These are phyloP conservation scores for Pluvialis apricaria DNA, from an alignment of 2,113 vertebrate genomes.

Conservation along the genomic window DNA sequence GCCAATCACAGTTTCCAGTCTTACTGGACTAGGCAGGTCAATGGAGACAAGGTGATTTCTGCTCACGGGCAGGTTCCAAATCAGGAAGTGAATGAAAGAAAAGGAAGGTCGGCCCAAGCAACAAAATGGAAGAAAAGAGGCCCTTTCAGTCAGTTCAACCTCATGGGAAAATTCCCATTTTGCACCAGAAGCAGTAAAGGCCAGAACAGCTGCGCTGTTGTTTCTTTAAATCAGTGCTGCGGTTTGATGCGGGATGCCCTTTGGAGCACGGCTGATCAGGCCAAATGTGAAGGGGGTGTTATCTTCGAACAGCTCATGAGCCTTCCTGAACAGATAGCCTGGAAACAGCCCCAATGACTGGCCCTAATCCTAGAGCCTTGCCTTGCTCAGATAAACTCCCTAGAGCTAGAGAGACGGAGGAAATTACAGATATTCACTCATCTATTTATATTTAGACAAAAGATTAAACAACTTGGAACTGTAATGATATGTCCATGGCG, in stretches of 20 bases:
- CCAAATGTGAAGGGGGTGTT: neutral
- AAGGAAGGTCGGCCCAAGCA: neutral
- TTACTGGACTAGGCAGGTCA: neutral
- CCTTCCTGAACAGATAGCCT: conserved; percentile 33
- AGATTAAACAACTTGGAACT: conserved; percentile 54
- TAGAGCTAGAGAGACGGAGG: neutral
- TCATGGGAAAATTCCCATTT: neutral
- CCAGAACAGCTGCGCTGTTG: neutral
- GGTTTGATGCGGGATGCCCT: conserved; percentile 6
- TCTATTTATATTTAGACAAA: conserved; percentile 63
- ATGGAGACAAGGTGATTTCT: neutral
- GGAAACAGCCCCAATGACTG: neutral
- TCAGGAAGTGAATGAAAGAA: neutral
- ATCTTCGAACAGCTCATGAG: conserved; percentile 35
- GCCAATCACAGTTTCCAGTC: neutral
- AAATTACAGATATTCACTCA: conserved; percentile 63
- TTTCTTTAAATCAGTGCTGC: neutral
- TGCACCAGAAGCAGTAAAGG: neutral
- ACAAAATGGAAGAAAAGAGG: neutral
- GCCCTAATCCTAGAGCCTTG: conserved; percentile 37
- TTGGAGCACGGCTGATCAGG: neutral
- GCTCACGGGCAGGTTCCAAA: neutral
- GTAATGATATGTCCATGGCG: neutral
- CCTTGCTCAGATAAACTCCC: conserved; percentile 25
- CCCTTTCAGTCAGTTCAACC: neutral